Percentiles rank a stretch among this genome's conserved stretches.
Conservation (phyloP, 2,797 vertebrate genomes). For the Bradypus variegatus region DNA sequence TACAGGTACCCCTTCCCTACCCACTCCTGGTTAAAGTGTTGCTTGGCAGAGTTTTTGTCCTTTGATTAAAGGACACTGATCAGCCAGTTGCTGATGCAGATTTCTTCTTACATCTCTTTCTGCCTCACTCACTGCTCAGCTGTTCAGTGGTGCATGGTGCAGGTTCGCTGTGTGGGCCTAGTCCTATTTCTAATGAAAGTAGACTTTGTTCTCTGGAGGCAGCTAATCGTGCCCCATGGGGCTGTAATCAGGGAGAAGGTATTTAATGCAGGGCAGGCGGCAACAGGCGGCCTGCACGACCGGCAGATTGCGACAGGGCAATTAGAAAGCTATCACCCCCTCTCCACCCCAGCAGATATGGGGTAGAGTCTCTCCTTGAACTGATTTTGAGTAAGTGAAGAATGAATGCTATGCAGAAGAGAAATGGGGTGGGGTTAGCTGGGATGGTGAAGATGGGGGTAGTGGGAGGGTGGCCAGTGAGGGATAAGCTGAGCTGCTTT, state of each 20-base stretch:
- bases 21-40: not conserved
- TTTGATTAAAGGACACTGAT: not conserved
- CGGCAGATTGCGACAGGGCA: conserved; percentile 79
- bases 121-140: conserved; percentile 67
- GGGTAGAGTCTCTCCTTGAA: conserved; percentile 62
- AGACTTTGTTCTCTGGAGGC: conserved; percentile 81
- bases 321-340: conserved; percentile 73
- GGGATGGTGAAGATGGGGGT: not conserved
- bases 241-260: conserved; percentile 80
- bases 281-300: conserved; percentile 75
- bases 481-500: not conserved
- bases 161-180: conserved; percentile 73
- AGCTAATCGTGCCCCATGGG: conserved; percentile 80
- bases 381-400: conserved; percentile 61
- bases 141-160: conserved; percentile 71
- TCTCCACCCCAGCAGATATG: conserved; percentile 63
- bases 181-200: conserved; percentile 79
- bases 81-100: not conserved
- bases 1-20: not conserved
- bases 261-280: conserved; percentile 79
- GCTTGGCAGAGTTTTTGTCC: not conserved
- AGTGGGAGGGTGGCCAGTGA: not conserved
- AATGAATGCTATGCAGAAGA: conserved; percentile 54
- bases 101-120: not conserved
- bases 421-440: not conserved